phyloP scores from a whole-genome alignment of 1,140 invertebrate species.

The Drosophila simulans region DNA sequence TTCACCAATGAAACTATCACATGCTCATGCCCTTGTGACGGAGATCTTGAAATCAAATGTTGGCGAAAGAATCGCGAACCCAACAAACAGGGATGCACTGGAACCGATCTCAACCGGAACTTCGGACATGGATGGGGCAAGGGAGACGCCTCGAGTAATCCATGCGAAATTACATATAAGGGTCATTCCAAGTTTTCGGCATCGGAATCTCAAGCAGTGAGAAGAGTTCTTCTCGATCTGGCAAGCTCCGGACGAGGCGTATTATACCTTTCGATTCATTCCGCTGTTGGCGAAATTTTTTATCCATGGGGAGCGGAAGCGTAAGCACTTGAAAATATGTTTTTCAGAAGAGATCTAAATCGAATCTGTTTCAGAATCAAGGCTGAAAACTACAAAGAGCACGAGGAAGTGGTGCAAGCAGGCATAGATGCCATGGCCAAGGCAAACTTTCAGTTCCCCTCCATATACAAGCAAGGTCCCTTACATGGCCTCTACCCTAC shows the following conservation, averaged over 20 bases:
- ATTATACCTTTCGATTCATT: constrained; percentile 48
- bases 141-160: not conserved
- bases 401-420: constrained; percentile 16
- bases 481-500: not conserved
- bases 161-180: not conserved
- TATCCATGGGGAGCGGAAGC: constrained; percentile 29
- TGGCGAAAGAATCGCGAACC: constrained; percentile 42
- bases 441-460: not conserved
- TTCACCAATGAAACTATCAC: not conserved
- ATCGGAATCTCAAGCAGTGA: constrained; percentile 21
- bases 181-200: constrained; percentile 35
- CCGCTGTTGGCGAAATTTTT: not conserved
- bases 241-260: not conserved
- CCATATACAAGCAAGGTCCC: not conserved
- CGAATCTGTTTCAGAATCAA: not conserved
- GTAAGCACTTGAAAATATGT: constrained; percentile 1
- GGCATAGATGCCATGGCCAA: constrained; percentile 26
- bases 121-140: constrained; percentile 22
- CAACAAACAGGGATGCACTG: constrained; percentile 9
- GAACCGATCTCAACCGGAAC: constrained; percentile 50
- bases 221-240: constrained; percentile 20
- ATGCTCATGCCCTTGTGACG: not conserved
- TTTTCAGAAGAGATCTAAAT: not conserved
- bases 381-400: not conserved
- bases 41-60: not conserved